These are phyloP conservation scores for Pentalonia nigronervosa DNA, from an alignment of 1,140 invertebrate species.

Conservation along the genomic window DNA sequence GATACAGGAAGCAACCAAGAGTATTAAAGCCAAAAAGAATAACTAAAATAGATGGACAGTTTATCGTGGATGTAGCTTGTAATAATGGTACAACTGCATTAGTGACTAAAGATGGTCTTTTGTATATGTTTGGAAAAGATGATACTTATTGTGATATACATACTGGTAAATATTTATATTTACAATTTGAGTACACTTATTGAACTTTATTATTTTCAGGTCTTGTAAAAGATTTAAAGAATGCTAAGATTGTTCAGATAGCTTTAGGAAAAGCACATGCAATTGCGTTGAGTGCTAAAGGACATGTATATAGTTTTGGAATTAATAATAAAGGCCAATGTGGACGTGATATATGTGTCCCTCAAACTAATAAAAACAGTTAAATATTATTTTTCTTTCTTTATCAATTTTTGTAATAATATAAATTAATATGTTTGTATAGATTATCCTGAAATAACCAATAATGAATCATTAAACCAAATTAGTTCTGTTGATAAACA, in stretches of 20 bases:
- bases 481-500: neutral
- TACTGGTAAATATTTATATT: constrained; percentile 67
- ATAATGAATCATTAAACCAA: constrained; percentile 24
- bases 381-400: constrained; percentile 23
- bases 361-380: constrained; percentile 49
- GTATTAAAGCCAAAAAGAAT: constrained; percentile 92
- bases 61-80: constrained; percentile 83
- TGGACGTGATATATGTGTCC: constrained; percentile 74
- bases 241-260: constrained; percentile 83
- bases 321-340: constrained; percentile 98
- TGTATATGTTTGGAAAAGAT: constrained; percentile 96
- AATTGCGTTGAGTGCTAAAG: constrained; percentile 85
- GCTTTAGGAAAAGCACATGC: constrained; percentile 95
- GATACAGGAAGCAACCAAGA: constrained; percentile 77
- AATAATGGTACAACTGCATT: constrained; percentile 95
- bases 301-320: constrained; percentile 93
- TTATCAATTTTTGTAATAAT: constrained; percentile 12
- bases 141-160: constrained; percentile 83
- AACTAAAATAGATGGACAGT: constrained; percentile 85
- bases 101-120: constrained; percentile 85
- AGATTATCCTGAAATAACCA: constrained; percentile 46
- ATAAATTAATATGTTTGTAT: constrained; percentile 10
- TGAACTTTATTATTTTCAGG: constrained; percentile 64
- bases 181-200: constrained; percentile 57
- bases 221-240: constrained; percentile 76